A percentile compares a stretch with the other conserved stretches of the same genome.
Conservation (phyloP, 2,113 vertebrate genomes). For the Eretmochelys imbricata region DNA sequence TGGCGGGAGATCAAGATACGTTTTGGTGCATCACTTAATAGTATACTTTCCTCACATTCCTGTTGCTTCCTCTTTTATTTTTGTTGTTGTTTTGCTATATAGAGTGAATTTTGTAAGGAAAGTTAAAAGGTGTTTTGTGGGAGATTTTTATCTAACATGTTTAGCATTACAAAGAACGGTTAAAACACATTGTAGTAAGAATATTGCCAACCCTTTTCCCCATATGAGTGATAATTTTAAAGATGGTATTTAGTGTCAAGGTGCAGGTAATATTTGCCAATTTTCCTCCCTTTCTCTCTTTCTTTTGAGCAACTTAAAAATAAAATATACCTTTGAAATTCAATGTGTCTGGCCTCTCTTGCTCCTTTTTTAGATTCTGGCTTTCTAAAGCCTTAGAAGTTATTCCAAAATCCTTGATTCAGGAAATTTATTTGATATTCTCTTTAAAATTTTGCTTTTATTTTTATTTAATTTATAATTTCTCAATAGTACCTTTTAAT, state of each 20-base stretch:
- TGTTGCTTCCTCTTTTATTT: neutral
- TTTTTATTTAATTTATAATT: neutral
- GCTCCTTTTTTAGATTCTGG: neutral
- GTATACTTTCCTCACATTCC: neutral
- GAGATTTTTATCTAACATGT: neutral
- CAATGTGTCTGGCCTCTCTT: accelerated
- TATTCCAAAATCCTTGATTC: neutral
- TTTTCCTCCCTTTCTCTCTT: neutral
- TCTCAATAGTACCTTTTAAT: neutral
- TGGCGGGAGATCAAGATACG: neutral
- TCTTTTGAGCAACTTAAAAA: neutral
- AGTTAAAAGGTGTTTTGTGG: neutral
- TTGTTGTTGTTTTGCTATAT: neutral
- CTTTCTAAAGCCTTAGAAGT: neutral
- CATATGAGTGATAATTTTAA: neutral
- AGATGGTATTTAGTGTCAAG: neutral
- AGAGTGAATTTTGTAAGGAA: neutral
- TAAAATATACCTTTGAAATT: neutral
- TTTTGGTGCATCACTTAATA: neutral
- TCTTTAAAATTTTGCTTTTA: neutral
- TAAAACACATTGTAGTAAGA: neutral
- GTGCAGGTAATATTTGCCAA: neutral
- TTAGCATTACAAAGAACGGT: neutral
- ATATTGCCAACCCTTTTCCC: neutral
- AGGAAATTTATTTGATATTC: neutral